Conservation (phyloP, 2,888 invertebrate species). For the Lapara coniferarum region DNA sequence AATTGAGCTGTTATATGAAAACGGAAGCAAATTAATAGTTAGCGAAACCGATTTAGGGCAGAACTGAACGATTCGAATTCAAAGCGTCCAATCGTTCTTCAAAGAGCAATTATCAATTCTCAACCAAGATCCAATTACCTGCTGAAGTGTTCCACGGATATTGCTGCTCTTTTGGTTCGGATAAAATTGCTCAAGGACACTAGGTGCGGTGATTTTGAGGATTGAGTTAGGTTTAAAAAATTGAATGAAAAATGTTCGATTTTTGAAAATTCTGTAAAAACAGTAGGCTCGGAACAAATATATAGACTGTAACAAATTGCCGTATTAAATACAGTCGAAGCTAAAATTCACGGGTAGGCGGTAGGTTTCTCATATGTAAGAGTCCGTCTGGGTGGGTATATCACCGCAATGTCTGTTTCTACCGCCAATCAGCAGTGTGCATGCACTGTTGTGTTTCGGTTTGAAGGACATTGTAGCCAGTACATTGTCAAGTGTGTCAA, state of each 20-base stretch:
- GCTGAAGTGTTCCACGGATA: background rate
- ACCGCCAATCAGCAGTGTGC: too few relatives aligned
- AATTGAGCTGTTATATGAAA: background rate
- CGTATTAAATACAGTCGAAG: too few relatives aligned
- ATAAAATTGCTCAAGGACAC: too few relatives aligned
- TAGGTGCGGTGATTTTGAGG: too few relatives aligned
- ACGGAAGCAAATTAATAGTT: slow-evolving; percentile 13
- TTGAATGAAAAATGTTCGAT: background rate
- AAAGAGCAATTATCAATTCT: slow-evolving; percentile 6
- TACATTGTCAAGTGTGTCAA: too few relatives aligned
- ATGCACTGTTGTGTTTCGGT: too few relatives aligned
- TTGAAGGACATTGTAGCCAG: too few relatives aligned
- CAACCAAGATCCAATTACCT: background rate
- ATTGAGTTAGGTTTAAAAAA: background rate
- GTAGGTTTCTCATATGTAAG: too few relatives aligned
- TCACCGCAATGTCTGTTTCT: too few relatives aligned
- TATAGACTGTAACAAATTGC: background rate
- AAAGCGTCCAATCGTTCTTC: slow-evolving; percentile 8
- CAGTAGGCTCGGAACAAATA: too few relatives aligned
- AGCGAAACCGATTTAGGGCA: background rate
- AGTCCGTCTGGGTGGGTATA: too few relatives aligned
- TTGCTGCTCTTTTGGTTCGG: background rate
- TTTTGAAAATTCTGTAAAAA: background rate
- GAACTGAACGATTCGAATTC: slow-evolving; percentile 13
- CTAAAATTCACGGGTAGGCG: too few relatives aligned